Percentiles rank a stretch among this genome's conserved stretches.
These are phyloP conservation scores for Eilema depressum DNA, from an alignment of 2,888 invertebrate species.

Conservation along the genomic window DNA sequence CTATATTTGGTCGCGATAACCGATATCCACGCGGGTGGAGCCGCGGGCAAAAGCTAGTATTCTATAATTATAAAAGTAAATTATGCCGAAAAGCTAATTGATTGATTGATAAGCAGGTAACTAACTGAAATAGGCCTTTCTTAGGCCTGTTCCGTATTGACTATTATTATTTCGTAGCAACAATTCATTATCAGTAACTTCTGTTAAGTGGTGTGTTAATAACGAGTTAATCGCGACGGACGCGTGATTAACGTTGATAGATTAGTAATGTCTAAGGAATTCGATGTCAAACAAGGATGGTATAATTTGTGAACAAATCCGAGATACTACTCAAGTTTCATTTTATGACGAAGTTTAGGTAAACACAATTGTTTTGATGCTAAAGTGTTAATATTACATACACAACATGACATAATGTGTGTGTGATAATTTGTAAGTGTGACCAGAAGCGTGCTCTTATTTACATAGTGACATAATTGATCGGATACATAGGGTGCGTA, in stretches of 20 bases:
- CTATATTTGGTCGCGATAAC: too few relatives aligned
- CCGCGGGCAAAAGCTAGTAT: too few relatives aligned
- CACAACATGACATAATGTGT: neutral
- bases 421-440: slow-evolving; percentile 2
- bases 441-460: neutral
- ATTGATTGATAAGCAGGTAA: too few relatives aligned
- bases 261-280: neutral
- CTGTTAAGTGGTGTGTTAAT: neutral
- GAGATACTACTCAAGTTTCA: neutral
- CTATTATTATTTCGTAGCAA: neutral
- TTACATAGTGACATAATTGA: slow-evolving; percentile 4
- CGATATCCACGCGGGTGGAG: too few relatives aligned
- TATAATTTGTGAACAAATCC: neutral
- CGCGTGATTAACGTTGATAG: neutral
- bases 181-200: neutral
- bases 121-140: neutral
- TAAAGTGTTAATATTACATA: neutral
- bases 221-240: neutral
- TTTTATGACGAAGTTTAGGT: neutral
- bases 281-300: neutral
- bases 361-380: neutral
- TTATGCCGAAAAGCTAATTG: too few relatives aligned
- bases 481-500: too few relatives aligned
- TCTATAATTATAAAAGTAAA: too few relatives aligned
- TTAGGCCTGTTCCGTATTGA: neutral